Base-by-base conservation (phyloP, 2,113 vertebrate species). In the Paracyprichromis sp. region DNA sequence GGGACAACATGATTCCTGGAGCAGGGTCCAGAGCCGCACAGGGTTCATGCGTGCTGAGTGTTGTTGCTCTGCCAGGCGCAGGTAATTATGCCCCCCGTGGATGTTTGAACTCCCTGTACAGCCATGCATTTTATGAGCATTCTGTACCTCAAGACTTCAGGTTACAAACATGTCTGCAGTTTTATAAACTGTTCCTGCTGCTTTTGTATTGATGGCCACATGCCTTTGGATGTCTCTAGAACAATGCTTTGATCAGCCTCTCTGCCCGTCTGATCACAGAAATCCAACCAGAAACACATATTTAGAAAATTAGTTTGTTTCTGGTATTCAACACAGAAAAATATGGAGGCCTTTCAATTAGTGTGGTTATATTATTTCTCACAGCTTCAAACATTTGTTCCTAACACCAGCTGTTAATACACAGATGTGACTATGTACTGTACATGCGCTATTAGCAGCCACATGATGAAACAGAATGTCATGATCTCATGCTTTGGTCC, bases 51-150 rank as follows among this genome's bases (percentile, higher is more conserved):
- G 40, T 52, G 63, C 89, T 83, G 61, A 86, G 80, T 9, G n/a
- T 86, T 86, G 85, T 82, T 87, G 31, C 40, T 89, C 85, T 90
- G 87, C 61, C 82, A 86, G 63, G n/a, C 29, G 5, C 40, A 89
- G 84, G 91, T 90, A 92, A 94, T 92, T 83, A 90, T 73, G 38
- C 31, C 34, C 84, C 78, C 82, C 9, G 73, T 83, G 61, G 86
- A 79, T 43, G 19, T 43, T 83, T 87, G 81, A 93, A 83, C 45
- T 24, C 83, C 83, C 34, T 4, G 21, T 73, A 80, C 82, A 89
- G 21, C 88, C 83, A 61, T 57, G 50, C 85, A 34, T 45, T 95
- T 95, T 90, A 90, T 86, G 92, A 89, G 78, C 85, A 52, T 88
- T 84, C 8, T 71, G 52, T 52, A 16, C 52, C 76, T 11, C 24